These are phyloP conservation scores for Avahi laniger DNA, from an alignment of 2,797 vertebrate species.

Conservation along the genomic window DNA sequence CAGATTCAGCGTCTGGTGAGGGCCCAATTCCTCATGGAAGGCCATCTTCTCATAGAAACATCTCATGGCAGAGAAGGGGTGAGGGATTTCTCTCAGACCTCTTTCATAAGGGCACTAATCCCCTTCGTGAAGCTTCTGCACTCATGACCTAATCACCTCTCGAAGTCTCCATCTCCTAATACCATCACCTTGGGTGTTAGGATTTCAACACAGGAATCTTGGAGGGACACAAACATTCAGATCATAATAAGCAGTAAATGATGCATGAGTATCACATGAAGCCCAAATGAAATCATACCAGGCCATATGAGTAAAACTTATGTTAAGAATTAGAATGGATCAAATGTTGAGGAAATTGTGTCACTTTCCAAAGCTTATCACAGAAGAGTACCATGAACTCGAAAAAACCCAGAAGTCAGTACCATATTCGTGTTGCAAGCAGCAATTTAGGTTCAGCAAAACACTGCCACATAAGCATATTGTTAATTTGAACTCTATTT, in stretches of 20 bases:
- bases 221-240: not conserved
- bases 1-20: not conserved
- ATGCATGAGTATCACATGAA: not conserved
- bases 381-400: not conserved
- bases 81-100: not conserved
- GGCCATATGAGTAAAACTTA: not conserved
- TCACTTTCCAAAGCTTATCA: not conserved
- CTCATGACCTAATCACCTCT: not conserved
- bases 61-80: not conserved
- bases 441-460: not conserved
- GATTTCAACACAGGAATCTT: not conserved
- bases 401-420: not conserved
- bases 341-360: not conserved
- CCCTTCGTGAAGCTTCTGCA: not conserved
- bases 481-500: not conserved
- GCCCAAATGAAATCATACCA: not conserved
- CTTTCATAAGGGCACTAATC: not conserved
- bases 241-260: not conserved
- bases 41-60: not conserved
- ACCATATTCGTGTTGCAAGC: not conserved
- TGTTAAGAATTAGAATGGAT: not conserved
- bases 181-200: not conserved
- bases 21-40: not conserved
- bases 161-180: not conserved
- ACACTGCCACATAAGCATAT: constrained; percentile 9